Evolutionary conservation across 2,888 invertebrate species (phyloP).

Genomic region (Adelphocoris suturalis): DNA sequence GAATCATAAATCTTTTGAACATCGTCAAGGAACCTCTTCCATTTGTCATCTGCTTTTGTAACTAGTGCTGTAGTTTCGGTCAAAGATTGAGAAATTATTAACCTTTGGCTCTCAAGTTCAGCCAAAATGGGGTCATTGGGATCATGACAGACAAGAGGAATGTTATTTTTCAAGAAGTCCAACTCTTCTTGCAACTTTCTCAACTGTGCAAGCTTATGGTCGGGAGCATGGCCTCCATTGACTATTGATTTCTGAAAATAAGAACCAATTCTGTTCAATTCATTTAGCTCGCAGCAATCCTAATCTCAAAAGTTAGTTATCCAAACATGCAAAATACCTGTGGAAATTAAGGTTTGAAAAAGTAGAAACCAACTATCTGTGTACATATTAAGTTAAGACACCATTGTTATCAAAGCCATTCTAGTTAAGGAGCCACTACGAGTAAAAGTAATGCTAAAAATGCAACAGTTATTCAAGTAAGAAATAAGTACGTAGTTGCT

Average conservation of each 20-base stretch:
- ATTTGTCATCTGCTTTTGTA: slow-evolving; percentile 31
- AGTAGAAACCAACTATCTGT: neutral
- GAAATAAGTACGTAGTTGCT: too few species aligned
- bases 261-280: neutral
- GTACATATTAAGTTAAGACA: neutral
- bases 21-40: slow-evolving; percentile 58
- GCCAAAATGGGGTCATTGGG: slow-evolving; percentile 41
- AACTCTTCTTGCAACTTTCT: slow-evolving; percentile 59
- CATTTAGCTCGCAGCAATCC: neutral
- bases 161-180: slow-evolving; percentile 75
- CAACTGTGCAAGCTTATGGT: slow-evolving; percentile 56
- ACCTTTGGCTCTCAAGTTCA: slow-evolving; percentile 58
- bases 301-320: neutral
- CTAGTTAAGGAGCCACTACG: neutral
- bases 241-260: slow-evolving; percentile 32
- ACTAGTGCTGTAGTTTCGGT: slow-evolving; percentile 31
- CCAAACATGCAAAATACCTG: neutral
- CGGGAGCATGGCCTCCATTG: slow-evolving; percentile 33
- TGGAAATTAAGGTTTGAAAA: neutral
- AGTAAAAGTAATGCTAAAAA: neutral
- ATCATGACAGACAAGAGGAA: slow-evolving; percentile 44
- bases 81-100: neutral
- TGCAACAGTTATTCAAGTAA: neutral
- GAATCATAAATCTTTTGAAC: slow-evolving; percentile 30
- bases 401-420: neutral